Base-by-base conservation (phyloP, 2,113 vertebrate species). In the Ceyx cyanopectus region DNA sequence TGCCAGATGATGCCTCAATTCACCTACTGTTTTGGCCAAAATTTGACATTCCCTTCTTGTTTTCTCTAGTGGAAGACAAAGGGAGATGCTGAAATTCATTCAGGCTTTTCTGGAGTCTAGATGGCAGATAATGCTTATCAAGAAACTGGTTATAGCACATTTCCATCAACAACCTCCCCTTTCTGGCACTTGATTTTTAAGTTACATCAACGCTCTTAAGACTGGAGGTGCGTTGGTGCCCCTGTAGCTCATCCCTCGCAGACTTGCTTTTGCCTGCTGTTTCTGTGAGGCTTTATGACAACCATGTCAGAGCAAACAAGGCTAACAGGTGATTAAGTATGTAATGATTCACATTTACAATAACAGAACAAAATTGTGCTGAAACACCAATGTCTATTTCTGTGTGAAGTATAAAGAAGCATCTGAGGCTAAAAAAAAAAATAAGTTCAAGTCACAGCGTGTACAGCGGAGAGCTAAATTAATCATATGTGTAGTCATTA, bases 371-470 rank as follows among this genome's bases (percentile, higher is more conserved):
- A 87, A 65, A 2, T 15, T 76, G 43, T 34, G 37, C 82, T 92
- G 68, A 80, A 95, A 76, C 40, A 87, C 14, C 43, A 29, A 29
- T 5, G 26, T 74, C 51, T 20, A 7, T 26, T 21, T 74, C 43
- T 63, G 60, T 67, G 27, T 60, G 16, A 80, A 80, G 29, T 26
- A 56, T 19, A 70, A 92, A 27, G 34, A 91, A 93, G 24, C 30
- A 72, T 72, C 72, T 40, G 48, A 88, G n/a, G n/a, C 54, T 70
- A 90, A 96, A 95, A 95, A 89, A 89, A 68, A 72, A 22, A 15
- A 3, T 1, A 8, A 8, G 48, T 50, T 50, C 54, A 89, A 69
- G 60, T 50, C 81, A 61, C 24, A 82, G 46, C 56, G 50, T 29
- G 56, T 82, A 66, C 30, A 80, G 60, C 23, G 22, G 26, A 75